Percentiles rank a stretch among this genome's conserved stretches.
phyloP scores from a whole-genome alignment of 92 coral and sea anemone species.

The Bergia puertoricense region DNA sequence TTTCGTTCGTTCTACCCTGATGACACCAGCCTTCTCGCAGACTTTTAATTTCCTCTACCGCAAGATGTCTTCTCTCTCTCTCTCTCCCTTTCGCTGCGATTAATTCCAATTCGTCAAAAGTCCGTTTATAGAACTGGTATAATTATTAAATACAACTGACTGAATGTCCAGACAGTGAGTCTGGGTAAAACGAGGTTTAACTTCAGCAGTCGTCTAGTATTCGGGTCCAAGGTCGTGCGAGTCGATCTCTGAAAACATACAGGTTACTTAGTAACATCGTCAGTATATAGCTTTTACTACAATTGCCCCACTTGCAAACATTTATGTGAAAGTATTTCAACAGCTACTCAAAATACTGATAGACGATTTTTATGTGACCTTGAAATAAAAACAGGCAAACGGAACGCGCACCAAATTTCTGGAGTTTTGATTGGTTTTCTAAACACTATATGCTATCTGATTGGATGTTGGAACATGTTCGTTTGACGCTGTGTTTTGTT shows the following conservation, averaged over 20 bases:
- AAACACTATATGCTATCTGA: too few relatives aligned
- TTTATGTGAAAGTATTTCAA: too few relatives aligned
- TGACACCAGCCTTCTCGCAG: not conserved
- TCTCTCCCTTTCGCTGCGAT: too few relatives aligned
- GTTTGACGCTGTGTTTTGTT: too few relatives aligned
- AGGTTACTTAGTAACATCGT: not conserved
- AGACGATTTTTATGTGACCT: too few relatives aligned
- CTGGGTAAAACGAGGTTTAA: not conserved
- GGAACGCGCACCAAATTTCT: too few relatives aligned
- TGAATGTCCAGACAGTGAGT: not conserved
- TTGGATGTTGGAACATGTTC: too few relatives aligned
- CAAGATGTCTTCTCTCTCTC: not conserved
- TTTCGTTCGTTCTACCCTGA: not conserved
- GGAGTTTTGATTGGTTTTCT: too few relatives aligned
- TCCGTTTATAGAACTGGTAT: not conserved
- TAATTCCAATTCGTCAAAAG: too few relatives aligned
- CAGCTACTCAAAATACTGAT: too few relatives aligned
- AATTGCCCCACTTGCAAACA: not conserved
- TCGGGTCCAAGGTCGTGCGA: conserved; percentile 6
- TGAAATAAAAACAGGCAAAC: too few relatives aligned
- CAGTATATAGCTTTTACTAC: not conserved
- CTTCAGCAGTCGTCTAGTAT: not conserved
- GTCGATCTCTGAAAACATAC: not conserved
- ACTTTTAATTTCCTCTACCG: too few relatives aligned
- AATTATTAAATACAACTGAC: not conserved